A percentile compares a stretch with the other conserved stretches of the same genome.
These are phyloP conservation scores for Chalcis sispes DNA, from an alignment of 2,888 invertebrate genomes.

Conservation along the genomic window DNA sequence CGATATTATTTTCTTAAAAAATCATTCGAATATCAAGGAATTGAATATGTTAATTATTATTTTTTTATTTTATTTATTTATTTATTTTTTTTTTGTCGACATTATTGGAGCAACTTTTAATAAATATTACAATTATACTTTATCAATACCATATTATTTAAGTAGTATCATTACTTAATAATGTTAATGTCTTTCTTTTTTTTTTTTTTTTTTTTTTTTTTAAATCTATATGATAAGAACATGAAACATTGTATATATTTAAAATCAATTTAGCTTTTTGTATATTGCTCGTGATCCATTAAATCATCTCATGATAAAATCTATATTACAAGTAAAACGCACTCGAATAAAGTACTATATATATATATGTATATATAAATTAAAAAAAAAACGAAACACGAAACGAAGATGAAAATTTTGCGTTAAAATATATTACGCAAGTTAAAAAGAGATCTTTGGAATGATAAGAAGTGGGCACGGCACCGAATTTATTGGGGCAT, in stretches of 20 bases:
- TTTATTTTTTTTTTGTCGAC: not conserved
- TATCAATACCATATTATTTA: not conserved
- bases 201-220: not conserved
- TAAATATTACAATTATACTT: slow-evolving; percentile 10
- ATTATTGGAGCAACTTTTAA: slow-evolving; percentile 1
- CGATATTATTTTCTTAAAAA: slow-evolving; percentile 16
- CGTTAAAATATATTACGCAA: slow-evolving; percentile 8
- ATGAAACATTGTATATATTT: not conserved
- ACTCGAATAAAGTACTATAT: not conserved
- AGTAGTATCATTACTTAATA: slow-evolving; percentile 10
- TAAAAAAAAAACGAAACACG: not conserved
- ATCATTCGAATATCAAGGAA: slow-evolving; percentile 5
- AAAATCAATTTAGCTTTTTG: not conserved
- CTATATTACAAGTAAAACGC: not conserved
- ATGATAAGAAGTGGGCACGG: slow-evolving; percentile 28
- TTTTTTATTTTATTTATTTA: no score
- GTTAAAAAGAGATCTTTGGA: slow-evolving; percentile 19
- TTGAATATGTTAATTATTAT: no score
- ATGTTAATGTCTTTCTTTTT: not conserved
- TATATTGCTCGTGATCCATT: no score
- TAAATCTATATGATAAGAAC: slow-evolving; percentile 4
- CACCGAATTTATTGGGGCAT: slow-evolving; percentile 50
- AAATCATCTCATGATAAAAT: not conserved
- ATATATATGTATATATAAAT: no score
- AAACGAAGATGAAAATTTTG: slow-evolving; percentile 31